Base-by-base conservation (phyloP, 2,888 invertebrate genomes). In the Oegoconia quadripuncta region DNA sequence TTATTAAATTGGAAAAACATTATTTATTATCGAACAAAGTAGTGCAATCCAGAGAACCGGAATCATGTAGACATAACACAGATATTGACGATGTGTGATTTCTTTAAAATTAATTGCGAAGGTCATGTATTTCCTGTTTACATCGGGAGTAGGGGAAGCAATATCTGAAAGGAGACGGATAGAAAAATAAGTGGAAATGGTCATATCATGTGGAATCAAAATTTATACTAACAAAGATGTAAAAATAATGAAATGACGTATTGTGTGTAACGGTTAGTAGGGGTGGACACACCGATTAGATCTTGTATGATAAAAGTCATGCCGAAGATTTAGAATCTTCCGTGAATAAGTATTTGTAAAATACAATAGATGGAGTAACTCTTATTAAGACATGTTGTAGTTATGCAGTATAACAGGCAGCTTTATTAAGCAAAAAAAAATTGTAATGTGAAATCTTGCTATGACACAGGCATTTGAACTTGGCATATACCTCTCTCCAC, bases 171-270 rank as follows among this genome's bases (percentile, higher is more conserved):
- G 56, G 68, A 12, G 63, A 70, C 52, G 68, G 66, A 62, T 74
- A 76, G 69, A 60, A 63, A 55, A 69, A 61, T 74, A 70, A 72
- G 65, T 62, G 64, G 66, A 69, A 80, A 71, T 64, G 82, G 78
- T 84, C 86, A 86, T 86, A 86, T 86, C 86, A 84, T 74, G 74
- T 69, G 78, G 70, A 82, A 76, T 72, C 74, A 77, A 75, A 74
- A 72, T 74, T 68, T 73, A 66, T 80, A 64, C 74, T 72, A 72
- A 74, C 69, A 66, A 72, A 67, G 64, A 67, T 71, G 68, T 74
- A 72, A 68, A 65, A 66, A 63, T 69, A 70, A 64, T 61, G 64
- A 74, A 67, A 66, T 65, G 69, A 66, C 64, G 69, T 66, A 74
- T 72, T 64, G 74, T 69, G 69, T 80, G 77, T 77, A 74, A 71